These are phyloP conservation scores for Gymnoscelis rufifasciata DNA, from an alignment of 2,888 invertebrate genomes.

Conservation along the genomic window DNA sequence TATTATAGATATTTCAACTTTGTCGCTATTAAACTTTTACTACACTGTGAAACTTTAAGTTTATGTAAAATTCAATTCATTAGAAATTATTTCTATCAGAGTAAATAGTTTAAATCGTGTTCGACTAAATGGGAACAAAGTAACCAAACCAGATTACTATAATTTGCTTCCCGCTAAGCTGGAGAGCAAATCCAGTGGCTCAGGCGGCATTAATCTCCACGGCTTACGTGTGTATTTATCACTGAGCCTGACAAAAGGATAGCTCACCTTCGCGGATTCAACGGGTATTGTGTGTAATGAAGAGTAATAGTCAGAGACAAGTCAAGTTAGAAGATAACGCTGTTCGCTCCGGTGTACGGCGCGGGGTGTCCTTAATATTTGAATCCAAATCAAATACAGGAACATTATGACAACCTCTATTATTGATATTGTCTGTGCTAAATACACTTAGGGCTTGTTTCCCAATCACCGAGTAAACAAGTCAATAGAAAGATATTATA, in stretches of 20 bases:
- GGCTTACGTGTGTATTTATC: conserved; percentile 45
- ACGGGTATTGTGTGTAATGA: conserved; percentile 42
- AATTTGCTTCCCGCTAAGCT: conserved; percentile 22
- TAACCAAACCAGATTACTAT: conserved; percentile 19
- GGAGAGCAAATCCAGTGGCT: conserved; percentile 19
- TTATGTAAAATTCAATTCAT: no score
- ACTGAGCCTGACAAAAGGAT: conserved; percentile 42
- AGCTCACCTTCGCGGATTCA: conserved; percentile 37
- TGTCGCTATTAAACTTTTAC: no score
- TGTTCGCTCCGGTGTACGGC: conserved; percentile 11
- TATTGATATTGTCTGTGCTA: no score
- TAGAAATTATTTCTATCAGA: no score
- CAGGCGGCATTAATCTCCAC: conserved; percentile 36
- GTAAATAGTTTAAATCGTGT: neutral
- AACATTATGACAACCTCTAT: no score
- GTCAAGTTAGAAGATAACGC: conserved; percentile 34
- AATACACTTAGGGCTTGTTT: no score
- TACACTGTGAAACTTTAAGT: no score
- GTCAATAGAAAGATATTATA: no score
- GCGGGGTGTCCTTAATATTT: neutral
- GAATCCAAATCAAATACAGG: no score
- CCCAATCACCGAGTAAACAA: no score
- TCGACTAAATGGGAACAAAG: conserved; percentile 6
- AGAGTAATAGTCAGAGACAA: conserved; percentile 44
- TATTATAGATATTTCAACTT: no score